Conservation (phyloP, 2,888 invertebrate genomes). For the Dichetophora obliterata region DNA sequence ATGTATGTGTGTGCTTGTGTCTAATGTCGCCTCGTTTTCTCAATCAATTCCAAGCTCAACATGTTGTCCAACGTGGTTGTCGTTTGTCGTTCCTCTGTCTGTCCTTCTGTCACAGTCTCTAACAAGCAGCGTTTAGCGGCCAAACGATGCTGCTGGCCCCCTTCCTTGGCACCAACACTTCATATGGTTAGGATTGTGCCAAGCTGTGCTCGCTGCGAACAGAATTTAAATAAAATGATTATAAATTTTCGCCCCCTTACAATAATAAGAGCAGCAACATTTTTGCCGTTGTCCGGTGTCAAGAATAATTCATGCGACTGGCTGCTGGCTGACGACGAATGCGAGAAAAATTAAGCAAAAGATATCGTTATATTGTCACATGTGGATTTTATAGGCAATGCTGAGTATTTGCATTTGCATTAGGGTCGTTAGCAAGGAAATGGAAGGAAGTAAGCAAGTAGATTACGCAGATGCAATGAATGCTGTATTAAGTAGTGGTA, state of each 20-base stretch:
- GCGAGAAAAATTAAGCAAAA: background rate
- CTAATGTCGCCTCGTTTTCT: conserved; percentile 25
- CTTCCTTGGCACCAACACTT: background rate
- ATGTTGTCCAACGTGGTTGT: conserved; percentile 16
- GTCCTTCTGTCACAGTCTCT: background rate
- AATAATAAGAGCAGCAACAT: conserved; percentile 44
- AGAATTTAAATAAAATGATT: conserved; percentile 50
- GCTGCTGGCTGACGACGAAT: background rate
- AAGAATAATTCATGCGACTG: conserved; percentile 49
- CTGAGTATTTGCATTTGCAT: background rate
- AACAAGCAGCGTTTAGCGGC: background rate
- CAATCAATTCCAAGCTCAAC: conserved; percentile 37
- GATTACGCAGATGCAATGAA: too few species aligned
- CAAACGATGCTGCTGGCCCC: background rate
- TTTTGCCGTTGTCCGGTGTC: conserved; percentile 50
- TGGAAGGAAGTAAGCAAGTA: too few species aligned
- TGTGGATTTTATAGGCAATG: background rate
- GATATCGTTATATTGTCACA: conserved; percentile 11
- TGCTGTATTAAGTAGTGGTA: too few species aligned
- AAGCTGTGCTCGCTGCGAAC: conserved; percentile 27
- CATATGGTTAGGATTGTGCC: background rate
- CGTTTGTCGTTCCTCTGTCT: background rate
- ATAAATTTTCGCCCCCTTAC: conserved; percentile 54
- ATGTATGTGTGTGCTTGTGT: background rate
- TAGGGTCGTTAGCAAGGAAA: too few species aligned